Percentiles rank a stretch among this genome's conserved stretches.
phyloP scores from a whole-genome alignment of 2,797 vertebrate genomes.

The Gephyroberyx darwinii region DNA sequence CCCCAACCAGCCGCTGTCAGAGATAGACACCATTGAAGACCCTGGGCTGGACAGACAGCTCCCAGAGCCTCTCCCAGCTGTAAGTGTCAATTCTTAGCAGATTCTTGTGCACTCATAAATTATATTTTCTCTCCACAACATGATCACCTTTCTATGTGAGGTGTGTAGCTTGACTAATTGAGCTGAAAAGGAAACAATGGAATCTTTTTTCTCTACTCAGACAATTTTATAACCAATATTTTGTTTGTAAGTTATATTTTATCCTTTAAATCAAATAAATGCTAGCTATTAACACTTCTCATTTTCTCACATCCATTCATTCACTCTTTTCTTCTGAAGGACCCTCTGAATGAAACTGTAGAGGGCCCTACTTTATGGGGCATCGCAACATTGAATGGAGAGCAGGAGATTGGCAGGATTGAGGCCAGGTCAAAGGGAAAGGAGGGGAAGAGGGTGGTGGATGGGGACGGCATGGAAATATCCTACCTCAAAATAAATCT shows the following conservation, averaged over 20 bases:
- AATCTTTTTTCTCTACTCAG: too few species aligned
- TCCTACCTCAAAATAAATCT: slow-evolving; percentile 54
- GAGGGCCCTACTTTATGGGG: slow-evolving; percentile 55
- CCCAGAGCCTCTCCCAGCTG: slow-evolving; percentile 40
- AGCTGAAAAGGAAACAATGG: not conserved
- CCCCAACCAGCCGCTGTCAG: slow-evolving; percentile 40
- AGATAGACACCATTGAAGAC: slow-evolving; percentile 44
- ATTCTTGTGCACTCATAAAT: not conserved
- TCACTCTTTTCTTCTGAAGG: slow-evolving; percentile 59
- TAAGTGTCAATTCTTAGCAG: slow-evolving; percentile 44
- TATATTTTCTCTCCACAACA: not conserved
- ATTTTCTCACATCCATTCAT: not conserved
- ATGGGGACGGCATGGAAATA: slow-evolving; percentile 28
- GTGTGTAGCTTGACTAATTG: not conserved
- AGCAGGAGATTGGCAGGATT: slow-evolving; percentile 20
- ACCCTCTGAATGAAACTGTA: slow-evolving; percentile 54
- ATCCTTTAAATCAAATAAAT: too few species aligned
- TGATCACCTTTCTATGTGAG: not conserved
- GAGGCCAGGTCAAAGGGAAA: slow-evolving; percentile 33
- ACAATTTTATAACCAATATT: too few species aligned
- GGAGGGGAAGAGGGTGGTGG: slow-evolving; percentile 25
- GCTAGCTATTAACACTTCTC: not conserved
- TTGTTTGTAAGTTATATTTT: too few species aligned
- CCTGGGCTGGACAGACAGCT: slow-evolving; percentile 46
- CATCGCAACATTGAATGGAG: slow-evolving; percentile 11